These are phyloP conservation scores for Otis tarda DNA, from an alignment of 2,113 vertebrate genomes.

Conservation along the genomic window DNA sequence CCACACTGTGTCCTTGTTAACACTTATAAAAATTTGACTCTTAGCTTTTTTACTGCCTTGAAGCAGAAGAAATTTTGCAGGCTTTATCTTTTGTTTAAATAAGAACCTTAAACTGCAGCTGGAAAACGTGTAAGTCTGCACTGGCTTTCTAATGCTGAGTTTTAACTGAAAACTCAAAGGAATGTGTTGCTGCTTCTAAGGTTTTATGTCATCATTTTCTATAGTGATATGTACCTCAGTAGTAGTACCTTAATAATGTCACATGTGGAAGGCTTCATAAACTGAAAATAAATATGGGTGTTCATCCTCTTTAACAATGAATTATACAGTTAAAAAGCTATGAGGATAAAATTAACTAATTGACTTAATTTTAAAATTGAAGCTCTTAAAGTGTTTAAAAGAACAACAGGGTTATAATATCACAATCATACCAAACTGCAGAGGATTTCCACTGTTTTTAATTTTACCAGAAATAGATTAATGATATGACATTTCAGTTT, in stretches of 20 bases:
- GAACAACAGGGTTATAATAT: not conserved
- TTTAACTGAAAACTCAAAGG: not conserved
- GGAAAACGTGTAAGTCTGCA: not conserved
- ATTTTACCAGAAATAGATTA: conserved; percentile 3
- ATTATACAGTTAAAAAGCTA: not conserved
- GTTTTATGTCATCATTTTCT: not conserved
- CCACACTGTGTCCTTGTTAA: not conserved
- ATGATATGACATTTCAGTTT: conserved; percentile 11
- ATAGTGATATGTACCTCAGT: not conserved
- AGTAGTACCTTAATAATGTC: not conserved
- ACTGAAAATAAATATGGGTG: not conserved
- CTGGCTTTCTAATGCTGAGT: not conserved
- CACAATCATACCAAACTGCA: not conserved
- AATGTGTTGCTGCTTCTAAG: not conserved
- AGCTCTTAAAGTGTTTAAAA: not conserved
- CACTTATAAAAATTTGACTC: not conserved
- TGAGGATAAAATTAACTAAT: not conserved
- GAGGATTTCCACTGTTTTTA: not conserved
- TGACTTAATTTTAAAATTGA: not conserved
- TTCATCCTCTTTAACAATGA: not conserved
- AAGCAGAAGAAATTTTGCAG: not conserved
- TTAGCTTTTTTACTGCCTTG: not conserved
- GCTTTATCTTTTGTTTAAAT: not conserved
- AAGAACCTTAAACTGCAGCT: not conserved
- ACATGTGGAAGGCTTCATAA: not conserved